These are phyloP conservation scores for Rosalia funebris DNA, from an alignment of 2,888 invertebrate species.

Conservation along the genomic window DNA sequence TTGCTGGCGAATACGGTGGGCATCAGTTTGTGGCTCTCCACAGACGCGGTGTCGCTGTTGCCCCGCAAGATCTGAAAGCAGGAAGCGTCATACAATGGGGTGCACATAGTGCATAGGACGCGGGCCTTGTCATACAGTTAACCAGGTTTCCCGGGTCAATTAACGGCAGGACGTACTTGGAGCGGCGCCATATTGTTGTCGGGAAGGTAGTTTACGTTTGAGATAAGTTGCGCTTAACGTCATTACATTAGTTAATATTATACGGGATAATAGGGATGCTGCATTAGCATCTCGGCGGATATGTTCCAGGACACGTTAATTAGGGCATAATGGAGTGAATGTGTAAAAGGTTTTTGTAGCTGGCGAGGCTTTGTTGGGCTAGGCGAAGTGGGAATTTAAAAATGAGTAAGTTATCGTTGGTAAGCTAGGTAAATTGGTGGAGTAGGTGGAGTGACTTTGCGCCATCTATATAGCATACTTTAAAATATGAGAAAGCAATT, in stretches of 20 bases:
- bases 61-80: conserved; percentile 74
- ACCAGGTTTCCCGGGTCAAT: conserved; percentile 5
- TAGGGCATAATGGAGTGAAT: conserved; percentile 1
- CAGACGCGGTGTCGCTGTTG: conserved; percentile 78
- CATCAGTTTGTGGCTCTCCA: conserved; percentile 73
- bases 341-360: conserved; percentile 9
- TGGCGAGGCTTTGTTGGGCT: neutral
- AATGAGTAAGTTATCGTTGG: neutral
- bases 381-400: neutral
- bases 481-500: no score
- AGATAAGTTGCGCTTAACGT: conserved; percentile 12
- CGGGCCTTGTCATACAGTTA: conserved; percentile 6
- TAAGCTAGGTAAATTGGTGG: neutral
- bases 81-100: conserved; percentile 6
- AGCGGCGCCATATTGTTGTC: neutral
- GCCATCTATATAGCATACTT: no score
- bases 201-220: conserved; percentile 1
- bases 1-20: conserved; percentile 78
- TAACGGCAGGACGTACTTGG: neutral
- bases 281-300: conserved; percentile 5
- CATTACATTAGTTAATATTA: conserved; percentile 16
- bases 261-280: conserved; percentile 8
- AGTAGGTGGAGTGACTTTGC: no score
- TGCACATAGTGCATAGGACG: conserved; percentile 4
- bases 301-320: conserved; percentile 5